phyloP scores from a whole-genome alignment of 2,797 vertebrate genomes.

The Erethizon dorsatum region DNA sequence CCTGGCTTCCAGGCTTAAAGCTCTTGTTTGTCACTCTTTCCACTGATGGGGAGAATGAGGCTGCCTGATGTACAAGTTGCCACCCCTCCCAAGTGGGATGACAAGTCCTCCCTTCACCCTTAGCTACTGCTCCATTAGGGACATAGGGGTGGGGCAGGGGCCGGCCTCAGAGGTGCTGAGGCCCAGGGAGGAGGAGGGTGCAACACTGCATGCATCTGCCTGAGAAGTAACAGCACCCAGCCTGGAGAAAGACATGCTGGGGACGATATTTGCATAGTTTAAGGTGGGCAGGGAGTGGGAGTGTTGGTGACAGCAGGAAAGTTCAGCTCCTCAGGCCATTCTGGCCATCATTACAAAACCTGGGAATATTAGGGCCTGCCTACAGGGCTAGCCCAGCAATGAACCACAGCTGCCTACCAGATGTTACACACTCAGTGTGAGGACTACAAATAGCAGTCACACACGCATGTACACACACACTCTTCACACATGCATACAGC shows the following conservation, averaged over 20 bases:
- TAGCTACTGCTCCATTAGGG: neutral
- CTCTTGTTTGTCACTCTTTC: neutral
- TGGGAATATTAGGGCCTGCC: neutral
- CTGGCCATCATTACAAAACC: neutral
- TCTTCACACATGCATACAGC: neutral
- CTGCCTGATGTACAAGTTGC: fast-evolving
- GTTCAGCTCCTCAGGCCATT: neutral
- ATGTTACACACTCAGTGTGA: neutral
- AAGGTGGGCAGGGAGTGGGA: neutral
- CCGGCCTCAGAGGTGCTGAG: too few species aligned
- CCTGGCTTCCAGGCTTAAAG: neutral
- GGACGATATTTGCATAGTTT: neutral
- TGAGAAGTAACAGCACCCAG: neutral
- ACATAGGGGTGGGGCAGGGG: neutral
- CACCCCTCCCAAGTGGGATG: neutral
- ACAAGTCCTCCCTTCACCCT: neutral
- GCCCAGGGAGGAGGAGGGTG: neutral
- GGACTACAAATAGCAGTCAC: neutral
- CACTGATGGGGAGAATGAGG: neutral
- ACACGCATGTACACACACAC: neutral
- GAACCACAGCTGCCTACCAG: neutral
- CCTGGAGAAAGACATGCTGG: neutral
- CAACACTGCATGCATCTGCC: neutral
- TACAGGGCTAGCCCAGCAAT: neutral
- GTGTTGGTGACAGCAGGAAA: neutral